A percentile compares a stretch with the other conserved stretches of the same genome.
Evolutionary conservation across 2,888 invertebrate species (phyloP).

Genomic region (Harpalus rubripes): DNA sequence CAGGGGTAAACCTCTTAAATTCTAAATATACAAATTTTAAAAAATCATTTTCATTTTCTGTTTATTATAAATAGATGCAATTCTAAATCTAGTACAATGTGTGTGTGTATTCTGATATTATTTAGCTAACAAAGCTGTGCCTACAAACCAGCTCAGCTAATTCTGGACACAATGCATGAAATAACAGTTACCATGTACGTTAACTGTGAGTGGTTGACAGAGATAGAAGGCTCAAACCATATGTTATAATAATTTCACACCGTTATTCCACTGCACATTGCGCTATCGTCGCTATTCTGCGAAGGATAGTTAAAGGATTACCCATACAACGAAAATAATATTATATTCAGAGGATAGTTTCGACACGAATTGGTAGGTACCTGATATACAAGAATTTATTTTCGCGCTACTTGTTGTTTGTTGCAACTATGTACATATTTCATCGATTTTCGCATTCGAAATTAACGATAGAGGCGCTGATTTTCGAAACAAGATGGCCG

Average conservation of each 20-base stretch:
- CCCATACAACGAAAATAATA: background rate
- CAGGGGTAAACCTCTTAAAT: no score
- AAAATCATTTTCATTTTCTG: background rate
- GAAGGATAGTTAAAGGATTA: background rate
- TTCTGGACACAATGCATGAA: conserved; percentile 48
- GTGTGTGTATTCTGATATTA: background rate
- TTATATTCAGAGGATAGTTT: background rate
- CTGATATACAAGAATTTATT: no score
- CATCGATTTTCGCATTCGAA: no score
- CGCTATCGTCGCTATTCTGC: background rate
- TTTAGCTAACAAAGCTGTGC: background rate
- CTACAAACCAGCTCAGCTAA: conserved; percentile 28
- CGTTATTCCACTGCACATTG: conserved; percentile 19
- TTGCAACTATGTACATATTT: no score
- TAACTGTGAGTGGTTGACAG: background rate
- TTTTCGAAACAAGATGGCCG: no score
- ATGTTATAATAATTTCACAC: conserved; percentile 44
- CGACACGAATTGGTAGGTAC: no score
- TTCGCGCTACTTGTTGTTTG: no score
- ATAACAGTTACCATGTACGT: conserved; percentile 38
- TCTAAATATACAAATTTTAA: background rate
- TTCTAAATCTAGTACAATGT: background rate
- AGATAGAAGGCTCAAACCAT: conserved; percentile 9
- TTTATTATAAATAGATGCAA: background rate
- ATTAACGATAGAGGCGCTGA: no score